Conservation (phyloP, 2,888 invertebrate species). For the Latrodectus elegans region DNA sequence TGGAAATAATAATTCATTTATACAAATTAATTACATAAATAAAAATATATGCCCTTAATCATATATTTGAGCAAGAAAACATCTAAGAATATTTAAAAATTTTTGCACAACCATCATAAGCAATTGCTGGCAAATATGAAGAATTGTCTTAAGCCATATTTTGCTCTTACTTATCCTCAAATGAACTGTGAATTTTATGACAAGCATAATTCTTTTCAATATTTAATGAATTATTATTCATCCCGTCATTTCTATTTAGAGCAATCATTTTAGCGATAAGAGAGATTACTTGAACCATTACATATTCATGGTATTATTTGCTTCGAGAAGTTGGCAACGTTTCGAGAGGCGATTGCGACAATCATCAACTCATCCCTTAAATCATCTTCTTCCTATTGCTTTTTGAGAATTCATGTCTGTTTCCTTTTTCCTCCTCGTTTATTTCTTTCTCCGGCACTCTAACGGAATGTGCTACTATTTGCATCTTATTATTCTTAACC, state of each 20-base stretch:
- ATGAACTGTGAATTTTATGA: no score
- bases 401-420: conserved; percentile 1
- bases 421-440: background rate
- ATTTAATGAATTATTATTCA: background rate
- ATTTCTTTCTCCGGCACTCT: conserved; percentile 18
- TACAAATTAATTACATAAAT: no score
- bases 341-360: conserved; percentile 30
- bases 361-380: conserved; percentile 41
- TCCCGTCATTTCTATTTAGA: background rate
- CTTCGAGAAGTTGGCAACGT: conserved; percentile 35
- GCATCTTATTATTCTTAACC: conserved; percentile 49
- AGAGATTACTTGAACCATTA: conserved; percentile 33
- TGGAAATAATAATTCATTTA: no score
- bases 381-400: conserved; percentile 30
- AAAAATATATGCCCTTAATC: no score
- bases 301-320: conserved; percentile 58
- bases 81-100: no score
- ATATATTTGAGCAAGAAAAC: no score
- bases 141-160: no score
- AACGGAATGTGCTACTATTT: conserved; percentile 27
- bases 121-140: no score
- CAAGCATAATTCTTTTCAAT: no score
- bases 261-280: conserved; percentile 5
- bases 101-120: no score
- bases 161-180: no score